Evolutionary conservation across 2,888 invertebrate species (phyloP).

Genomic region (Resseliella maxima): DNA sequence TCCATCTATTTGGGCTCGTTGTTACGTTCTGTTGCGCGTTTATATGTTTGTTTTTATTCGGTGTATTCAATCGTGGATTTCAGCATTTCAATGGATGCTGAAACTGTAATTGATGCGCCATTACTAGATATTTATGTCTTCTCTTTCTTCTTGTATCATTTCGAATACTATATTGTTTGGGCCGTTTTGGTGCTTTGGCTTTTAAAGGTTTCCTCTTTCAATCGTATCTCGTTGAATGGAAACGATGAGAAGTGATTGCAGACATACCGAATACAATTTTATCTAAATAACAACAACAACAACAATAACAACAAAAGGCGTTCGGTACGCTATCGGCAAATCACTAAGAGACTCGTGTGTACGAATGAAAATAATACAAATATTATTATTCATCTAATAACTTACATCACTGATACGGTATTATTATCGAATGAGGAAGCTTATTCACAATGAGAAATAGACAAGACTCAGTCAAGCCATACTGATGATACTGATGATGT

Average conservation of each 20-base stretch:
- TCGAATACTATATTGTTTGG: not conserved
- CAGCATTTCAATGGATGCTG: constrained; percentile 34
- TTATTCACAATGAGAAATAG: not conserved
- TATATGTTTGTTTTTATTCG: not conserved
- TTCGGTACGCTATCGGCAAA: not conserved
- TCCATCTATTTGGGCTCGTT: constrained; percentile 23
- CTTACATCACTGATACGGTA: constrained; percentile 18
- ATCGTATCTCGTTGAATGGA: not conserved
- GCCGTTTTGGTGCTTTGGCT: not conserved
- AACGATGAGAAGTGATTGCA: not conserved
- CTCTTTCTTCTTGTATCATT: not conserved
- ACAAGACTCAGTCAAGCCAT: not conserved
- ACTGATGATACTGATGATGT: not conserved
- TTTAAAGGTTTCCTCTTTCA: not conserved
- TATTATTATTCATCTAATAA: constrained; percentile 30
- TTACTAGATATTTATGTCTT: constrained; percentile 34
- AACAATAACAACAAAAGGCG: not conserved
- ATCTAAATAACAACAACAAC: constrained; percentile 3
- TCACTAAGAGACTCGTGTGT: not conserved
- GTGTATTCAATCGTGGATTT: constrained; percentile 28
- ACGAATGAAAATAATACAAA: not conserved
- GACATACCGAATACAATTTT: not conserved
- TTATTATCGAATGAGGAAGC: constrained; percentile 14
- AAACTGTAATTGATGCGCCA: constrained; percentile 28
- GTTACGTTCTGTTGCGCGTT: constrained; percentile 16